Base-by-base conservation (phyloP, 2,113 vertebrate species). In the Aldabrachelys gigantea region DNA sequence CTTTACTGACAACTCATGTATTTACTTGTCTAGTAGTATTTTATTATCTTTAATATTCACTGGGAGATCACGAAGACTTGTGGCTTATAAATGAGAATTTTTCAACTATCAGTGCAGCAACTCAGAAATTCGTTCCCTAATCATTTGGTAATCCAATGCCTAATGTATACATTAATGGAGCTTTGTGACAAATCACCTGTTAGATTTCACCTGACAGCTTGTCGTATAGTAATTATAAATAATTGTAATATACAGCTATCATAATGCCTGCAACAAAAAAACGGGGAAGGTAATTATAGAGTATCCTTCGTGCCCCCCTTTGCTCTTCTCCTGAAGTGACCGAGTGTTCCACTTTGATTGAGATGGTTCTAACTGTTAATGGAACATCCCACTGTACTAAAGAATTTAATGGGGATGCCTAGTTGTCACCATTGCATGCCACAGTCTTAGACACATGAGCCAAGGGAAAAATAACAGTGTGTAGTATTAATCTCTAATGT, bases 151-250 rank as follows among this genome's bases (percentile, higher is more conserved):
- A 98, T 88, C 44, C 93, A 96, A 35, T 91, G 85, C 56, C 95
- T 97, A 95, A 95, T 82, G 62, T 92, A 94, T 41, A 88, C 89
- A 88, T 96, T 97, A 98, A 95, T 93, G 75, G 78, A 90, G 87
- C 95, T 97, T 96, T 97, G 89, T 98, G 95, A 98, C 83, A 98
- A 98, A 98, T 98, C 91, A 97, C 93, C 94, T 96, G 92, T 95
- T 98, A 97, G 96, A 98, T 96, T 98, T 98, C 91, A 98, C 92
- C 85, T 1, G 75, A 97, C 95, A 97, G 93, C 81, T 93, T 97
- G 96, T 97, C 96, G 95, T 95, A 97, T 59, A 38, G 94, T 98
- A 97, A 98, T 97, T 96, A 95, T 93, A 98, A 98, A 95, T 97
- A 98, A 97, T 92, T 95, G 65, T 92, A 98, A 98, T 98, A 96